These are phyloP conservation scores for Metalampra italica DNA, from an alignment of 2,888 invertebrate genomes.

Conservation along the genomic window DNA sequence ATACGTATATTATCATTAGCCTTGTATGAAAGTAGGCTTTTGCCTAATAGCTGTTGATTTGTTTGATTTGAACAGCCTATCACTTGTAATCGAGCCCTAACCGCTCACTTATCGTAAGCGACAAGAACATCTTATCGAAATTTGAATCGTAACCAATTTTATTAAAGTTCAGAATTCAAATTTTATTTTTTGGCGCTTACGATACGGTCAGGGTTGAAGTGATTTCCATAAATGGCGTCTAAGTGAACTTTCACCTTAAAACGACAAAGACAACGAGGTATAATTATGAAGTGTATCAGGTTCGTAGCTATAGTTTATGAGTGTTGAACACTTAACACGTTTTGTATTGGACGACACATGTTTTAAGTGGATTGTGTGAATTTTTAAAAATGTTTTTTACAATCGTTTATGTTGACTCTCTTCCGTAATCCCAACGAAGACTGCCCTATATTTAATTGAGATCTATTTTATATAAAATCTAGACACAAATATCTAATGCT, in stretches of 20 bases:
- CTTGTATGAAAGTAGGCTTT: too few relatives aligned
- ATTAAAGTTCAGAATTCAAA: too few relatives aligned
- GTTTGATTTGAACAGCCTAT: too few relatives aligned
- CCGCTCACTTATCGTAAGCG: too few relatives aligned
- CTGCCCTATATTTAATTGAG: slow-evolving; percentile 77
- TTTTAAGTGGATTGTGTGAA: slow-evolving; percentile 53
- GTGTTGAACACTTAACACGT: slow-evolving; percentile 49
- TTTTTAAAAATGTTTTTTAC: slow-evolving; percentile 51
- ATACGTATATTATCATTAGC: too few relatives aligned
- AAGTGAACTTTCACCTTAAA: not conserved
- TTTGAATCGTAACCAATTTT: too few relatives aligned
- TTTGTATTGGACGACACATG: slow-evolving; percentile 48
- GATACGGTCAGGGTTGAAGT: too few relatives aligned
- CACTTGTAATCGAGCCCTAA: too few relatives aligned
- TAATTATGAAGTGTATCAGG: slow-evolving; percentile 3
- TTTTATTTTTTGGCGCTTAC: too few relatives aligned
- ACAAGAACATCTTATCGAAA: too few relatives aligned
- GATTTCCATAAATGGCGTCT: too few relatives aligned
- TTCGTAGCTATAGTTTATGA: slow-evolving; percentile 47
- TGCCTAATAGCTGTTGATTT: too few relatives aligned
- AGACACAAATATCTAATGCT: slow-evolving; percentile 69
- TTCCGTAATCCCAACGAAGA: slow-evolving; percentile 76
- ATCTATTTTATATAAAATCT: slow-evolving; percentile 75
- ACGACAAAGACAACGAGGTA: not conserved
- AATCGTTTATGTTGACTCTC: slow-evolving; percentile 64